Conservation (phyloP, 2,113 vertebrate species). For the Silurus meridionalis region DNA sequence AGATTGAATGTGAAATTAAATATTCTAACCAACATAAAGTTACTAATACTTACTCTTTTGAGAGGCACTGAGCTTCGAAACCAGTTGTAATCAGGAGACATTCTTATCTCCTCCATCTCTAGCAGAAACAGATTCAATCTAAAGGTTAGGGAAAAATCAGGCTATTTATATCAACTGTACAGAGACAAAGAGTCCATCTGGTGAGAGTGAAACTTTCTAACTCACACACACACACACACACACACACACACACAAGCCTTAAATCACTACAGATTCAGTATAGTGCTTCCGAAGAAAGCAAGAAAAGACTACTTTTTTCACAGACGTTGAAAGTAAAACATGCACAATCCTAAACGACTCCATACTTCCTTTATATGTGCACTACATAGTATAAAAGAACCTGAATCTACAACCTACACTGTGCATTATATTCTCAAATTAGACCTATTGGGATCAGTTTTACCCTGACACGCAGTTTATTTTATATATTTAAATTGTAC, state of each 20-base stretch:
- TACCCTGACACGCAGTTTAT: not conserved
- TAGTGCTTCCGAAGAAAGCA: not conserved
- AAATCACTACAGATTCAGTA: not conserved
- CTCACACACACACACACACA: too few species aligned
- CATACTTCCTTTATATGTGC: not conserved
- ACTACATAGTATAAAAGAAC: not conserved
- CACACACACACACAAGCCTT: too few species aligned
- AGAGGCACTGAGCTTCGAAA: conserved; percentile 97
- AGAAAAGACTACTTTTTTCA: not conserved
- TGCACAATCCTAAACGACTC: not conserved
- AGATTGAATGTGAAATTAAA: not conserved
- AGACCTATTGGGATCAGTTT: too few species aligned
- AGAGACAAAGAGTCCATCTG: not conserved
- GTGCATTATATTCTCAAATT: not conserved
- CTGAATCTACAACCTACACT: not conserved
- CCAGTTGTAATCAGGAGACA: conserved; percentile 98
- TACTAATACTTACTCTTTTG: conserved; percentile 81
- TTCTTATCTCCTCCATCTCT: conserved; percentile 96
- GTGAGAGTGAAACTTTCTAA: not conserved
- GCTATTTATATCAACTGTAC: not conserved
- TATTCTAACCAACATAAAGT: not conserved
- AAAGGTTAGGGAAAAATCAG: not conserved
- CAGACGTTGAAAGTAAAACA: not conserved
- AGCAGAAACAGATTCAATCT: conserved; percentile 6
- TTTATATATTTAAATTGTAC: not conserved